These are phyloP conservation scores for Graptemys geographica DNA, from an alignment of 2,797 vertebrate genomes.

Conservation along the genomic window DNA sequence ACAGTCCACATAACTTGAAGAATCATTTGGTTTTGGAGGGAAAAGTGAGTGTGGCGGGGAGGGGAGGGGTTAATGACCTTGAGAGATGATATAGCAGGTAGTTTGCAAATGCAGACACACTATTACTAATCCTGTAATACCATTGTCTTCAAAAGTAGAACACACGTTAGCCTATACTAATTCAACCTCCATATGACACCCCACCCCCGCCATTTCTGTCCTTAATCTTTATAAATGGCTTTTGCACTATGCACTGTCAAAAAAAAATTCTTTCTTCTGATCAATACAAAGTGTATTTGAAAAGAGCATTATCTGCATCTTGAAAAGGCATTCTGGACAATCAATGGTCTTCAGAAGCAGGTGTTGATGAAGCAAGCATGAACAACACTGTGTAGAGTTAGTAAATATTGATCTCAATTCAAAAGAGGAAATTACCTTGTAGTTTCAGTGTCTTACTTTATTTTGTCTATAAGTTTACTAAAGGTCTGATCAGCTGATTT, in stretches of 20 bases:
- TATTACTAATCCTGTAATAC: constrained; percentile 62
- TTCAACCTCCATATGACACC: constrained; percentile 53
- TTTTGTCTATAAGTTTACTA: constrained; percentile 8
- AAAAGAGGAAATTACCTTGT: constrained; percentile 82
- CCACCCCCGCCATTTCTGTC: background rate
- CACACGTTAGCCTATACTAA: constrained; percentile 73
- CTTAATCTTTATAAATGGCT: constrained; percentile 76
- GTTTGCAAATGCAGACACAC: constrained; percentile 55
- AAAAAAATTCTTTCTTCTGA: constrained; percentile 78
- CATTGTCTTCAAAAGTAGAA: constrained; percentile 66
- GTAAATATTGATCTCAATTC: constrained; percentile 84
- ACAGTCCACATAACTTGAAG: background rate
- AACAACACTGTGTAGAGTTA: constrained; percentile 81
- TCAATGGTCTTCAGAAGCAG: constrained; percentile 87
- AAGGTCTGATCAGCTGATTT: background rate
- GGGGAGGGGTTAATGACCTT: constrained; percentile 22
- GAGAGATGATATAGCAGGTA: constrained; percentile 28
- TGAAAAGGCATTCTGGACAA: constrained; percentile 83
- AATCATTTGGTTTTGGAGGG: background rate
- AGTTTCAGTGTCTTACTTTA: constrained; percentile 58
- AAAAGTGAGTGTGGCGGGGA: background rate
- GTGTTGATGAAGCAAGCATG: constrained; percentile 86
- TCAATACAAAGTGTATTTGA: constrained; percentile 89
- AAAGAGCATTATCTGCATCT: constrained; percentile 84
- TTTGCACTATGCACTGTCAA: constrained; percentile 77